Conservation (phyloP, 2,113 vertebrate genomes). For the Corvus hawaiiensis region DNA sequence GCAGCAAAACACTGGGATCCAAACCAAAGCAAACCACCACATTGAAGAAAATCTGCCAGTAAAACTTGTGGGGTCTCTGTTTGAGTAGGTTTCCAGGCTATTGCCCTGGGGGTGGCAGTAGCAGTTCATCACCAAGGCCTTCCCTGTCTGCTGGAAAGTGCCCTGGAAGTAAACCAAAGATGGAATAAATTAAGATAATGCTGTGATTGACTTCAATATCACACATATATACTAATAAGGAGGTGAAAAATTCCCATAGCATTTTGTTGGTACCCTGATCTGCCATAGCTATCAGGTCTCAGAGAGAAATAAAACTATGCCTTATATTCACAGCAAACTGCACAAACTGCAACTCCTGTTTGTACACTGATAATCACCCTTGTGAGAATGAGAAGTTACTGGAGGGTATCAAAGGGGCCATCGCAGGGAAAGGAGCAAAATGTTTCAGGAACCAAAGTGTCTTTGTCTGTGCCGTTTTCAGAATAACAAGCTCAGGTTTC, state of each 20-base stretch:
- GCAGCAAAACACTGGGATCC: not conserved
- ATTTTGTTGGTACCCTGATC: not conserved
- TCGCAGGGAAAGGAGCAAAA: not conserved
- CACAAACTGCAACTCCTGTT: not conserved
- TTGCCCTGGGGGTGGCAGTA: not conserved
- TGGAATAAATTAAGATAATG: not conserved
- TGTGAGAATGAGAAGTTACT: not conserved
- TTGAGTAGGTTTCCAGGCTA: not conserved
- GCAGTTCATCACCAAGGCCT: not conserved
- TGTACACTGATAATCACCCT: not conserved
- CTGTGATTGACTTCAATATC: not conserved
- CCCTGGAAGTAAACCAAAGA: not conserved
- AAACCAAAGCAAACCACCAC: not conserved
- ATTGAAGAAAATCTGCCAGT: not conserved
- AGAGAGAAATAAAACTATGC: not conserved
- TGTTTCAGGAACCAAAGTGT: not conserved
- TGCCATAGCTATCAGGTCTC: not conserved
- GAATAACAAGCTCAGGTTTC: rapidly evolving
- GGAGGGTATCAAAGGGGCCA: not conserved
- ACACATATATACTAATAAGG: not conserved
- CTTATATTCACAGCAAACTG: not conserved
- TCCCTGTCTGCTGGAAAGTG: not conserved
- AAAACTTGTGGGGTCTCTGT: not conserved
- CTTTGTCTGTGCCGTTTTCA: not conserved
- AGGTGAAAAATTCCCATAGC: not conserved